Conservation (phyloP, 2,888 invertebrate genomes). For the Cerastis leucographa region DNA sequence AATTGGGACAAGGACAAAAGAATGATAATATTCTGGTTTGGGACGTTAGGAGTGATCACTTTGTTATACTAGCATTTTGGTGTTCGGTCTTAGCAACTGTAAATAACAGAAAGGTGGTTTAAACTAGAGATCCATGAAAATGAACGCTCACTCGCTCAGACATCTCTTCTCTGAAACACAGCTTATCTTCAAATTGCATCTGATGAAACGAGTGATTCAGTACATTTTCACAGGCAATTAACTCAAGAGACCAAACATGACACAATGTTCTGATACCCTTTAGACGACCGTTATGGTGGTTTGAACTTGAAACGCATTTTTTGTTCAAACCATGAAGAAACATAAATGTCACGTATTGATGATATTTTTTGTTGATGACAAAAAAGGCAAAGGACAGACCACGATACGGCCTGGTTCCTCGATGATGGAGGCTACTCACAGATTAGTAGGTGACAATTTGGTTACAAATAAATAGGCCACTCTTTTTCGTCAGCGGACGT, state of each 20-base stretch:
- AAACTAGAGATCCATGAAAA: neutral
- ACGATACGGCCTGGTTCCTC: constrained; percentile 57
- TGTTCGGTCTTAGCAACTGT: neutral
- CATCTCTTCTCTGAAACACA: neutral
- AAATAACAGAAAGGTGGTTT: neutral
- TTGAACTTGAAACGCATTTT: constrained; percentile 49
- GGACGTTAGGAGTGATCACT: neutral
- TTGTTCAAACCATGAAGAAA: constrained; percentile 34
- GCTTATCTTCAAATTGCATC: neutral
- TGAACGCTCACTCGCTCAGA: neutral
- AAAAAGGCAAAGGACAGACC: constrained; percentile 56
- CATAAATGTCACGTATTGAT: constrained; percentile 45
- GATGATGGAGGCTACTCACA: constrained; percentile 29
- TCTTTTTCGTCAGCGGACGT: neutral
- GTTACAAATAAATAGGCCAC: neutral
- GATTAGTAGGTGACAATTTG: neutral
- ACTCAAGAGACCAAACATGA: neutral
- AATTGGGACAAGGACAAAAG: no score
- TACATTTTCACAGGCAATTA: neutral
- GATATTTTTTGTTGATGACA: constrained; percentile 24
- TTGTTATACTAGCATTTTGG: neutral
- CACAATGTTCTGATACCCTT: constrained; percentile 17
- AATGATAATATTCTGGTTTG: neutral
- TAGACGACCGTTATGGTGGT: constrained; percentile 23
- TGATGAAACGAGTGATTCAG: neutral